These are phyloP conservation scores for Tautogolabrus adspersus DNA, from an alignment of 2,113 vertebrate genomes.

Conservation along the genomic window DNA sequence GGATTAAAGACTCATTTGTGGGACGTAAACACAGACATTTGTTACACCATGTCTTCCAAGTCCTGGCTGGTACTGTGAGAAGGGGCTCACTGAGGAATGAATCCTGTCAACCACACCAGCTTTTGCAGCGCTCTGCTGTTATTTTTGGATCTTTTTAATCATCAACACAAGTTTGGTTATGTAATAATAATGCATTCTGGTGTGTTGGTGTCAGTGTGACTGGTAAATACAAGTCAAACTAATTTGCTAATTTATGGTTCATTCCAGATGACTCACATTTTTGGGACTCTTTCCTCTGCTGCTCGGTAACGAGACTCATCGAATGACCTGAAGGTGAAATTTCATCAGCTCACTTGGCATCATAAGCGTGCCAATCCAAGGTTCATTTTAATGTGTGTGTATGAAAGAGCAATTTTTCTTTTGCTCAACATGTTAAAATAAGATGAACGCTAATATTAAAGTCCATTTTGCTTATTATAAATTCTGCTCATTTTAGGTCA, in stretches of 20 bases:
- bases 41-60: neutral
- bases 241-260: slow-evolving; percentile 17
- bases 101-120: neutral
- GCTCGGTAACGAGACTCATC: slow-evolving; percentile 33
- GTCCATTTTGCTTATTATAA: no score
- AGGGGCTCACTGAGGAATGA: neutral
- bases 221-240: neutral
- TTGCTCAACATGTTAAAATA: neutral
- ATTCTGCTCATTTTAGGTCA: no score
- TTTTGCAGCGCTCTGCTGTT: slow-evolving; percentile 1
- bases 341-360: slow-evolving; percentile 34
- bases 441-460: neutral
- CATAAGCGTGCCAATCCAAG: neutral
- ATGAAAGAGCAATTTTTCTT: neutral
- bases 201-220: slow-evolving; percentile 12
- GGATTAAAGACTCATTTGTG: slow-evolving; percentile 1
- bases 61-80: neutral
- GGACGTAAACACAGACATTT: neutral
- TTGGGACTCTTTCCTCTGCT: slow-evolving; percentile 19
- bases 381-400: neutral
- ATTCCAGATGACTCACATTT: slow-evolving; percentile 19
- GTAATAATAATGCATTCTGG: slow-evolving; percentile 25
- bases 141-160: slow-evolving; percentile 46
- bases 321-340: slow-evolving; percentile 39
- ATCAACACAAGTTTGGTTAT: slow-evolving; percentile 23